Conservation (phyloP, 1,140 invertebrate genomes). For the Drosophila nannoptera region DNA sequence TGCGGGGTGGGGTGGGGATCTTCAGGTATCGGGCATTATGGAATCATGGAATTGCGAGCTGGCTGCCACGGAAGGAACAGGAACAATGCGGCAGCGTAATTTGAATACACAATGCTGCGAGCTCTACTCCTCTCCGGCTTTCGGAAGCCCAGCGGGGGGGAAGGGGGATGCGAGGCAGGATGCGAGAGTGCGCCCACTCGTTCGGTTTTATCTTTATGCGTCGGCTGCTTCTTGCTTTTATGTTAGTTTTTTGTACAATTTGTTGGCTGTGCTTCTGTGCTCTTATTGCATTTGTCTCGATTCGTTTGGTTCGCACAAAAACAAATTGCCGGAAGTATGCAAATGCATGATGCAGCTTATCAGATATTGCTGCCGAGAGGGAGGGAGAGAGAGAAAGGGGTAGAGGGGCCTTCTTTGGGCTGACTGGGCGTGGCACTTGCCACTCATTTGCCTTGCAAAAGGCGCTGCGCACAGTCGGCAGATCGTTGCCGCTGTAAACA, state of each 20-base stretch:
- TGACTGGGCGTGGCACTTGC: conserved; percentile 31
- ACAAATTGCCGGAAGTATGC: conserved; percentile 77
- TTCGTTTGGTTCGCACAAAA: conserved; percentile 74
- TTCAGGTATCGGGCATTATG: neutral
- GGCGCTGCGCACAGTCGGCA: conserved; percentile 31
- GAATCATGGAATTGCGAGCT: conserved; percentile 4
- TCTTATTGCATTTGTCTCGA: conserved; percentile 77
- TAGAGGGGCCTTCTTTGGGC: conserved; percentile 30
- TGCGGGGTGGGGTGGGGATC: neutral
- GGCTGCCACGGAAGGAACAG: conserved; percentile 34
- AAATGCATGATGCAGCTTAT: conserved; percentile 76
- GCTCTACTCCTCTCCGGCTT: conserved; percentile 36
- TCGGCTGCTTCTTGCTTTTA: conserved; percentile 42
- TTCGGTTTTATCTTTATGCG: conserved; percentile 64
- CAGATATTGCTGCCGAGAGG: conserved; percentile 61
- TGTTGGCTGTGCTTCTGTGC: conserved; percentile 30
- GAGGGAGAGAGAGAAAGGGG: too few species aligned
- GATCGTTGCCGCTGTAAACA: conserved; percentile 45
- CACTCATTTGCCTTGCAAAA: conserved; percentile 74
- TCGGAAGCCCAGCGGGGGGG: conserved; percentile 1
- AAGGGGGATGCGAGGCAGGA: conserved; percentile 47
- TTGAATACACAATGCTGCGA: conserved; percentile 67
- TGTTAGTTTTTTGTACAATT: conserved; percentile 17
- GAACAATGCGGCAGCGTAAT: conserved; percentile 59
- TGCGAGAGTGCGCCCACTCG: conserved; percentile 52